Percentiles rank a stretch among this genome's conserved stretches.
Conservation (phyloP, 2,888 invertebrate genomes). For the Eulithis prunata region DNA sequence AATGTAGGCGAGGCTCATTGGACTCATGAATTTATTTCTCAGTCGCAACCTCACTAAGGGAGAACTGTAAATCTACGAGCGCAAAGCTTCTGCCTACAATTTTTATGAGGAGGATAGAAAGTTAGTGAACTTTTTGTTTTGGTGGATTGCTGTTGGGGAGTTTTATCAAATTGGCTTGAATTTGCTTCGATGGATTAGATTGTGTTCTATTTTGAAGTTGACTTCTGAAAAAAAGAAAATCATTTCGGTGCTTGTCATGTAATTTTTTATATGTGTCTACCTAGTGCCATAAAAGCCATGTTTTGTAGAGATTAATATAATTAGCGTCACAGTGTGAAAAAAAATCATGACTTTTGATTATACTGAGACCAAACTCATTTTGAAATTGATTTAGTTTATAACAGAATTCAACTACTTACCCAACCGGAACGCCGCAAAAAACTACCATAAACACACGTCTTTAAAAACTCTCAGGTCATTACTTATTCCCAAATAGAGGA, state of each 20-base stretch:
- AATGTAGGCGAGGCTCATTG: constrained; percentile 60
- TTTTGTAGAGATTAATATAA: too few species aligned
- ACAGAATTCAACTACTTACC: too few species aligned
- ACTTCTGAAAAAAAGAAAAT: not conserved
- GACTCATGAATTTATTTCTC: constrained; percentile 65
- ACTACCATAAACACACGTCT: too few species aligned
- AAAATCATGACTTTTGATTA: too few species aligned
- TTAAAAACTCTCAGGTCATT: not conserved
- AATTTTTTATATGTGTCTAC: too few species aligned
- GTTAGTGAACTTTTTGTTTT: constrained; percentile 17
- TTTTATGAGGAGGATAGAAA: constrained; percentile 11
- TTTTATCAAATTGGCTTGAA: constrained; percentile 14
- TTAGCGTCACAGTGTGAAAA: too few species aligned
- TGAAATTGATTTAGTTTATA: too few species aligned
- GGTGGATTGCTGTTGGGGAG: constrained; percentile 9
- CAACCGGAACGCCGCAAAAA: too few species aligned
- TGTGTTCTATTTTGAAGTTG: constrained; percentile 3
- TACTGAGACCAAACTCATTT: too few species aligned
- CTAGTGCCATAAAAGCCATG: too few species aligned
- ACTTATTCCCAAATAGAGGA: not conserved
- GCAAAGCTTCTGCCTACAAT: constrained; percentile 3
- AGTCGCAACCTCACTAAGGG: constrained; percentile 48
- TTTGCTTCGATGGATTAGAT: not conserved
- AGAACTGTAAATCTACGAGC: constrained; percentile 42
- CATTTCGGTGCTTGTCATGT: not conserved